These are phyloP conservation scores for Coregonus ussuriensis DNA, from an alignment of 2,797 vertebrate genomes.

Conservation along the genomic window DNA sequence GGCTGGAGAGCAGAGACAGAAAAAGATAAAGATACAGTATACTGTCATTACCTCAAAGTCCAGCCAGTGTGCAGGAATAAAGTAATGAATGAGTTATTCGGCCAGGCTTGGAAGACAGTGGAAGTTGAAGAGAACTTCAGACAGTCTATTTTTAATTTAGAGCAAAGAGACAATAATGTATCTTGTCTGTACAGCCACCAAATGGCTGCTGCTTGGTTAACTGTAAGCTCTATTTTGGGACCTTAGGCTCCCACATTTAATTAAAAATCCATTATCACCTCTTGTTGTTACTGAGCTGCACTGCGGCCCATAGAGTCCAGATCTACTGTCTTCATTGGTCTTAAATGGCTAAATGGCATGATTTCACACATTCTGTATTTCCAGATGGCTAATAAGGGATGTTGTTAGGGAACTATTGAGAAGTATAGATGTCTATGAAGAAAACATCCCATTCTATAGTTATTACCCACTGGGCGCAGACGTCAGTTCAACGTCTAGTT, in stretches of 20 bases:
- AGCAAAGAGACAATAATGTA: conserved; percentile 61
- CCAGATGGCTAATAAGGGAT: conserved; percentile 51
- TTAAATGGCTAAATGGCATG: conserved; percentile 78
- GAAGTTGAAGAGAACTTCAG: neutral
- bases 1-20: conserved; percentile 44
- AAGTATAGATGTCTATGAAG: conserved; percentile 14
- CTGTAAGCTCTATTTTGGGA: conserved; percentile 88
- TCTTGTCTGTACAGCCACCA: conserved; percentile 82
- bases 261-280: conserved; percentile 90
- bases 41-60: no score
- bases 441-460: neutral
- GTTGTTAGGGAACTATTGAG: conserved; percentile 30
- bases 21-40: no score
- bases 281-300: no score
- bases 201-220: conserved; percentile 86
- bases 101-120: no score
- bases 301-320: conserved; percentile 51
- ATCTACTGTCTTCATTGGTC: conserved; percentile 82
- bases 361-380: conserved; percentile 68
- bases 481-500: neutral
- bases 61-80: no score
- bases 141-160: neutral
- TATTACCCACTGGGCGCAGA: no score
- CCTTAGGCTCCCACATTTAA: conserved; percentile 88
- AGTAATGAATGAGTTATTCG: no score